Conservation (phyloP, 2,888 invertebrate species). For the Athalia circularis region DNA sequence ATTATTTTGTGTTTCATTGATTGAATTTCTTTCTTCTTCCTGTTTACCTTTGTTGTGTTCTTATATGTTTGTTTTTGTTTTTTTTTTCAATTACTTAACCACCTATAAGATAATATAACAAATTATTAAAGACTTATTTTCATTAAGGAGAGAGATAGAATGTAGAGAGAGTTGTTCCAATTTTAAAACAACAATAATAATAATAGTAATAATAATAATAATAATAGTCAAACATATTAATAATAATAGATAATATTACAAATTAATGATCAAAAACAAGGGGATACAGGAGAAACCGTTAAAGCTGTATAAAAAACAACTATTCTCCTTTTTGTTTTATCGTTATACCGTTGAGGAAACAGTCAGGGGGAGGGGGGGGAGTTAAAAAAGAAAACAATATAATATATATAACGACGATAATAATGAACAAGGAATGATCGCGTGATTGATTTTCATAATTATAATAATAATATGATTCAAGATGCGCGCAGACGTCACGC, state of each 20-base stretch:
- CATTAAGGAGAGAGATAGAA: conserved; percentile 1
- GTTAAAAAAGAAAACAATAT: conserved; percentile 39
- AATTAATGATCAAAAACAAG: conserved; percentile 34
- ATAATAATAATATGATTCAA: conserved; percentile 8
- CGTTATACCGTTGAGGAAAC: conserved; percentile 21
- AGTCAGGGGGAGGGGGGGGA: conserved; percentile 23
- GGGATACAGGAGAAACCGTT: not conserved
- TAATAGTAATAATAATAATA: conserved; percentile 33
- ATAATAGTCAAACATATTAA: not conserved
- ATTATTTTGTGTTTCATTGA: not conserved
- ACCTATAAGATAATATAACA: conserved; percentile 38
- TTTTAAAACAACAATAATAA: conserved; percentile 38
- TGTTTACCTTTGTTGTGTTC: not conserved
- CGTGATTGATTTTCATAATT: conserved; percentile 17
- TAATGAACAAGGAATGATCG: conserved; percentile 32
- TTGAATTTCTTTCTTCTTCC: not conserved
- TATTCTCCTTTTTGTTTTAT: not conserved
- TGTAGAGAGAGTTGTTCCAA: conserved; percentile 22
- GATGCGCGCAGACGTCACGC: conserved; percentile 35
- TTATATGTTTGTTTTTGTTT: not conserved
- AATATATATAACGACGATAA: not conserved
- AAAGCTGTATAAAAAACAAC: conserved; percentile 3
- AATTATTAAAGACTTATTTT: conserved; percentile 21
- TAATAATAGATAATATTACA: conserved; percentile 36
- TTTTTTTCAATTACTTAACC: conserved; percentile 39